A percentile compares a stretch with the other conserved stretches of the same genome.
phyloP scores from a whole-genome alignment of 2,888 invertebrate species.

The Rhaphigaster nebulosa region DNA sequence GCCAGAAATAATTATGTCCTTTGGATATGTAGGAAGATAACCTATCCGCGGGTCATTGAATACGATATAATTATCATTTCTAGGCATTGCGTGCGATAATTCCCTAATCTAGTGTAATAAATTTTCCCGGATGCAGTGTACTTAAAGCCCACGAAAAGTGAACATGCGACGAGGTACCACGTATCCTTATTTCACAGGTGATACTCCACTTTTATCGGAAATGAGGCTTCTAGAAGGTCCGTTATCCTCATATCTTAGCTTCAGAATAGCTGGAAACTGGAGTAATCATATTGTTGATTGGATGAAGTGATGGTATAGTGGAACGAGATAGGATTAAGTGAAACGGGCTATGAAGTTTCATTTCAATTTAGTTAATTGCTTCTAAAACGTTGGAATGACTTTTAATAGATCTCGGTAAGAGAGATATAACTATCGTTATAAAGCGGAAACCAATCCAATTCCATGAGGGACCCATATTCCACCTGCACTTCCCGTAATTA shows the following conservation, averaged over 20 bases:
- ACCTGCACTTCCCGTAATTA: background rate
- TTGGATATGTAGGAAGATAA: background rate
- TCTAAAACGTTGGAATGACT: background rate
- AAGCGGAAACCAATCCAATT: background rate
- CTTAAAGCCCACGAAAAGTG: background rate
- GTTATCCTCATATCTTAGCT: background rate
- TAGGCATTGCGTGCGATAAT: background rate
- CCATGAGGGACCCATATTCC: background rate
- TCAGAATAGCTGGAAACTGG: background rate
- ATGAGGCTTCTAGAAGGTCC: background rate
- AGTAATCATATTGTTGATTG: background rate
- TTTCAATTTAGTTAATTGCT: background rate
- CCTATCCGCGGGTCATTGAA: background rate
- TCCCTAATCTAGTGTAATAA: background rate
- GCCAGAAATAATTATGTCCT: background rate
- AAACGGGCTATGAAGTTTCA: background rate
- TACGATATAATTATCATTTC: background rate
- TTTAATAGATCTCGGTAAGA: background rate
- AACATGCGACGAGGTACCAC: background rate
- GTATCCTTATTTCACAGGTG: background rate
- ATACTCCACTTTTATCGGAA: background rate
- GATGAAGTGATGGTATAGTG: background rate
- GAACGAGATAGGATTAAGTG: background rate
- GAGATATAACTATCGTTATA: background rate
- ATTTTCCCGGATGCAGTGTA: background rate